Evolutionary conservation across 2,113 vertebrate genomes (phyloP).

Genomic region (Atrichornis clamosus): DNA sequence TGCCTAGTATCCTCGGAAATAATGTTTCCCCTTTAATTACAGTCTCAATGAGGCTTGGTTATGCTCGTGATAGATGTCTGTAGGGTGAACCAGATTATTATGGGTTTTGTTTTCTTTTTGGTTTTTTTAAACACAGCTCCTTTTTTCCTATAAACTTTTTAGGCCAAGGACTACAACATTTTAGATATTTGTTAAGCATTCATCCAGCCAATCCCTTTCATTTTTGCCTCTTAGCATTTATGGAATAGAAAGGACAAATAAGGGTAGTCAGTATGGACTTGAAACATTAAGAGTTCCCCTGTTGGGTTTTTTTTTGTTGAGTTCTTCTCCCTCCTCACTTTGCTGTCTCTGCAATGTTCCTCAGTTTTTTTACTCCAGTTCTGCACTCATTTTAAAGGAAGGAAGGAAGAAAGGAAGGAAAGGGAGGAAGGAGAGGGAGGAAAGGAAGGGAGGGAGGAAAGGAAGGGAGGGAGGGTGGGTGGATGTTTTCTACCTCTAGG

Average conservation of each 20-base stretch:
- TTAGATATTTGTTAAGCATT: not conserved
- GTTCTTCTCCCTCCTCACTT: not conserved
- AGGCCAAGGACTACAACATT: not conserved
- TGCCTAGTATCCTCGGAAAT: not conserved
- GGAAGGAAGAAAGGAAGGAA: not conserved
- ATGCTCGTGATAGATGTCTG: no score
- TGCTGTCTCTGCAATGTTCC: not conserved
- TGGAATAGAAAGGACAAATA: not conserved
- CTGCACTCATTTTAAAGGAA: not conserved
- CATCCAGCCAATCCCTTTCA: not conserved
- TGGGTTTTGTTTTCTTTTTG: not conserved
- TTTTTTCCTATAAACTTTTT: not conserved
- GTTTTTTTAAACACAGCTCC: rapidly evolving
- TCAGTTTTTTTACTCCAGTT: not conserved
- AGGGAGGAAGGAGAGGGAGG: no score
- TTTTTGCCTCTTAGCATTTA: not conserved
- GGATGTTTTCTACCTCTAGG: not conserved
- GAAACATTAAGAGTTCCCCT: not conserved
- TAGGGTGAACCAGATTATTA: not conserved
- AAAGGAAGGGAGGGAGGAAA: not conserved
- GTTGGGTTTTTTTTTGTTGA: not conserved
- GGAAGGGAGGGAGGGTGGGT: not conserved
- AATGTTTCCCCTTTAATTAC: not conserved
- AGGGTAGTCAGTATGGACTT: not conserved
- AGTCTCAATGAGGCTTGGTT: not conserved